A percentile compares a stretch with the other conserved stretches of the same genome.
Evolutionary conservation across 2,888 invertebrate species (phyloP).

Genomic region (Ypsolopha scabrella): DNA sequence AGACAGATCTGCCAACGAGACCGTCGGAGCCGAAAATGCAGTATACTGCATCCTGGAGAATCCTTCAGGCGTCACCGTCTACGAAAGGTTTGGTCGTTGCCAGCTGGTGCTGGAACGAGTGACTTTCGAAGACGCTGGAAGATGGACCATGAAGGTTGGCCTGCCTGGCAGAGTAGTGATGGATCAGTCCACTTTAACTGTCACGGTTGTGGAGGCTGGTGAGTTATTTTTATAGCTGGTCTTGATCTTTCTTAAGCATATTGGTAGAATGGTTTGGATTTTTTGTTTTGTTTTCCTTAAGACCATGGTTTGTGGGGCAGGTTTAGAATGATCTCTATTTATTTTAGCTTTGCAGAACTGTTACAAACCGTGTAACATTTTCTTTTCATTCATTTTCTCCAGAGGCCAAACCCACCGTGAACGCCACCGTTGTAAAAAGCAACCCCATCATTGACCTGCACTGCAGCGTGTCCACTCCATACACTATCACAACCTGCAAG

Average conservation of each 20-base stretch:
- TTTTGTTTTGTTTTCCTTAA: no score
- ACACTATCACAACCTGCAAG: constrained; percentile 31
- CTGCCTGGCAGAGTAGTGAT: constrained; percentile 28
- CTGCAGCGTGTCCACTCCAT: constrained; percentile 27
- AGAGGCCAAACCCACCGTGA: constrained; percentile 29
- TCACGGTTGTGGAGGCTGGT: background rate
- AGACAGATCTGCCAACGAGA: constrained; percentile 22
- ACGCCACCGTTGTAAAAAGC: constrained; percentile 20
- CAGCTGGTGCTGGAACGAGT: constrained; percentile 28
- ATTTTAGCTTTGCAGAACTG: background rate
- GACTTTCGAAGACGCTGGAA: constrained; percentile 26
- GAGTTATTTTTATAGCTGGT: background rate
- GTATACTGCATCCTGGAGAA: constrained; percentile 39
- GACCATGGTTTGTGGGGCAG: background rate
- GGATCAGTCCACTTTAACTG: constrained; percentile 5
- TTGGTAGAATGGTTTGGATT: background rate
- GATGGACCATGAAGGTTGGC: constrained; percentile 34
- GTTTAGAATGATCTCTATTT: background rate
- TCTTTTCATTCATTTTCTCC: constrained; percentile 10
- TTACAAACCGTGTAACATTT: no score
- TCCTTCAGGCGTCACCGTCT: constrained; percentile 19
- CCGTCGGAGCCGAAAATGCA: constrained; percentile 34
- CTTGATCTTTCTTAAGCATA: background rate
- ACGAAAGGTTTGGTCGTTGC: constrained; percentile 43
- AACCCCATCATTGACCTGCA: constrained; percentile 26